A percentile compares a stretch with the other conserved stretches of the same genome.
Evolutionary conservation across 2,113 vertebrate genomes (phyloP).

Genomic region (Benitochromis conjunctus): DNA sequence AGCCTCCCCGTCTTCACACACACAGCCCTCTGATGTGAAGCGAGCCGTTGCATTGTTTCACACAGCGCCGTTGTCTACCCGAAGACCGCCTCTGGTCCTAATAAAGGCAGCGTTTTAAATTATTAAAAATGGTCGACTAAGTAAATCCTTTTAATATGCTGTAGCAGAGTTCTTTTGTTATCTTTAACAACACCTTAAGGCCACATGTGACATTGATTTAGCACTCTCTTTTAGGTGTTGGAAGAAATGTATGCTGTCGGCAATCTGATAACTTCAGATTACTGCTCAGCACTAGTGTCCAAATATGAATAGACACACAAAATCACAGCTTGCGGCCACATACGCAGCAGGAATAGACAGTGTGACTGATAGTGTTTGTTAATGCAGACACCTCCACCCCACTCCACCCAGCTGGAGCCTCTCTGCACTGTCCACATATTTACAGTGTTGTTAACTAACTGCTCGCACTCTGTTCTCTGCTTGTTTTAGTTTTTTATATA

Average conservation of each 20-base stretch:
- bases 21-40: not conserved
- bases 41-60: not conserved
- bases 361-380: conserved; percentile 30
- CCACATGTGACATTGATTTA: not conserved
- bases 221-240: not conserved
- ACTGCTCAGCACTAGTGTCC: not conserved
- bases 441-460: not conserved
- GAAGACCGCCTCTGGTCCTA: not conserved
- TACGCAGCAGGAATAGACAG: not conserved
- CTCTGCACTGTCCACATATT: conserved; percentile 11
- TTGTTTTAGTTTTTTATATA: not conserved
- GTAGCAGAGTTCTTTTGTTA: not conserved
- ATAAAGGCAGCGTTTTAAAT: not conserved
- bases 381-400: not conserved
- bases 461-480: not conserved
- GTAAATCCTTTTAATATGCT: not conserved
- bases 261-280: not conserved
- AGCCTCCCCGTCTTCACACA: not conserved
- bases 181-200: not conserved
- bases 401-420: not conserved
- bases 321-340: not conserved
- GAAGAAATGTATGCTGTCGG: not conserved
- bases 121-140: not conserved
- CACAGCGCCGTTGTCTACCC: not conserved
- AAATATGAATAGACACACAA: not conserved